These are phyloP conservation scores for Psittacula derbiana DNA, from an alignment of 2,797 vertebrate species.

Conservation along the genomic window DNA sequence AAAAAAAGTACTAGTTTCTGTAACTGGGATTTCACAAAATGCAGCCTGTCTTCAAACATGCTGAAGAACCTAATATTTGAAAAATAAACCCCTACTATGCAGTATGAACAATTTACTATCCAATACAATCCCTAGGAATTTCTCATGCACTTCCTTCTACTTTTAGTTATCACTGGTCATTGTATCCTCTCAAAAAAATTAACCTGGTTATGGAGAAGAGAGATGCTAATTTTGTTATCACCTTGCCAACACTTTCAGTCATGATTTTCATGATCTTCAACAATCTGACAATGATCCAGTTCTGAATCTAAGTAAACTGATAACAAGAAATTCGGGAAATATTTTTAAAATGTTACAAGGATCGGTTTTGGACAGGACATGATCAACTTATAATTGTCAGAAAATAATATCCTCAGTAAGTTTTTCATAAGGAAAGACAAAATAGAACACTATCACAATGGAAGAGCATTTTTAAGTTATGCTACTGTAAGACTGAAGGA, in stretches of 20 bases:
- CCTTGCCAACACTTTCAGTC: constrained; percentile 29
- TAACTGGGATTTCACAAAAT: neutral
- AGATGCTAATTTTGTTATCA: constrained; percentile 47
- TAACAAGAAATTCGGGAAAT: neutral
- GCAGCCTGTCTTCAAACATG: neutral
- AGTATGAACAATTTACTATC: neutral
- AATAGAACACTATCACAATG: neutral
- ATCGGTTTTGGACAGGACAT: neutral
- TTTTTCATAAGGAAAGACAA: neutral
- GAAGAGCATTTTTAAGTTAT: neutral
- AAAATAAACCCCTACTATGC: neutral
- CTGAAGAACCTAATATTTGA: neutral
- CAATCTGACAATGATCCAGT: neutral
- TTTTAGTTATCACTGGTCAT: constrained; percentile 1
- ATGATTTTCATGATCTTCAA: neutral
- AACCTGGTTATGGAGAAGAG: constrained; percentile 2
- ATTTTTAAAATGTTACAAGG: neutral
- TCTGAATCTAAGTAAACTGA: constrained; percentile 5
- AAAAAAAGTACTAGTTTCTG: neutral
- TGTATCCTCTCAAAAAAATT: neutral
- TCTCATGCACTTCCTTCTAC: neutral
- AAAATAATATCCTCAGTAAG: neutral
- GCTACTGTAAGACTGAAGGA: neutral
- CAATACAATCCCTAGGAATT: neutral
- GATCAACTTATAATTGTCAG: neutral